phyloP scores from a whole-genome alignment of 2,888 invertebrate species.

The Agonopterix subpropinquella region DNA sequence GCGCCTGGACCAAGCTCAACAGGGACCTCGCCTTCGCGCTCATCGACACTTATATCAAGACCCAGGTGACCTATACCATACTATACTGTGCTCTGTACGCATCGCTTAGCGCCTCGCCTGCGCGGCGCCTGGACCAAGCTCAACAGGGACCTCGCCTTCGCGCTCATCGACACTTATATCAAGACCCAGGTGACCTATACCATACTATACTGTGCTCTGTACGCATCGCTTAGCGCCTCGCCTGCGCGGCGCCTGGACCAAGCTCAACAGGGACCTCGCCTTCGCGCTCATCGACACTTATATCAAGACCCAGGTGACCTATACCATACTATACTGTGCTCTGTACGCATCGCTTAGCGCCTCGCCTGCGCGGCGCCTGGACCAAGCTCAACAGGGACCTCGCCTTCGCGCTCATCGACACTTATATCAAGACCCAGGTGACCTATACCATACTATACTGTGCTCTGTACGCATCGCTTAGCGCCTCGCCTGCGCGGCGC shows the following conservation, averaged over 20 bases:
- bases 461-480: not conserved
- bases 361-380: slow-evolving; percentile 96
- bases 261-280: slow-evolving; percentile 94
- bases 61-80: slow-evolving; percentile 67
- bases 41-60: slow-evolving; percentile 97
- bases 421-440: slow-evolving; percentile 91
- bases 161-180: slow-evolving; percentile 96
- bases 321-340: not conserved
- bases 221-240: slow-evolving; percentile 81
- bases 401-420: slow-evolving; percentile 96
- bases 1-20: slow-evolving; percentile 98
- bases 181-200: slow-evolving; percentile 80
- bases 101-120: slow-evolving; percentile 91
- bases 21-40: slow-evolving; percentile 95
- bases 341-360: slow-evolving; percentile 55
- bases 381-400: slow-evolving; percentile 97
- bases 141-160: slow-evolving; percentile 95
- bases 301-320: slow-evolving; percentile 84
- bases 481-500: slow-evolving; percentile 93
- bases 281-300: slow-evolving; percentile 97
- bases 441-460: not conserved
- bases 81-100: not conserved
- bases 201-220: not conserved
- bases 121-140: slow-evolving; percentile 98
- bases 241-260: slow-evolving; percentile 98